Base-by-base conservation (phyloP, 2,797 vertebrate species). In the Pelobates cultripes region DNA sequence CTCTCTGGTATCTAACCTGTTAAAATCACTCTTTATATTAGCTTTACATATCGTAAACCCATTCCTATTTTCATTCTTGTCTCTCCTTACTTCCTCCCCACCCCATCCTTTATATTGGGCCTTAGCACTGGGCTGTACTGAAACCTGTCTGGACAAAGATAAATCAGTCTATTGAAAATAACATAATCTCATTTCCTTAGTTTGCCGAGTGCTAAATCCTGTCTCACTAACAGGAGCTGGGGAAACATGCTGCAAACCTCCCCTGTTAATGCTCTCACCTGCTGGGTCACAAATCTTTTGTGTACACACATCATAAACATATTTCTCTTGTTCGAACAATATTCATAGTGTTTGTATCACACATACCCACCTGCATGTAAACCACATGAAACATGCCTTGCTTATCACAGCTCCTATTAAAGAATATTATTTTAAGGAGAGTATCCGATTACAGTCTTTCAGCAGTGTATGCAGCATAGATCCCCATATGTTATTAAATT, bases 171-270 rank as follows among this genome's bases (percentile, higher is more conserved):
- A 73, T 43, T 73, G 63, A 68, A 77, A 78, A 73, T 68, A 68
- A 80, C 14, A 45, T 78, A 64, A 78, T 78, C 12, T 73, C 67
- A 42, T 77, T 82, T 82, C 80, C 81, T 78, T 75, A 44, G 70
- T 69, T 60, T 73, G 70, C 60, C 61, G 47, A 82, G 75, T 73
- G 40, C 13, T 68, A 73, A 60, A 78, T 83, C 81, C 76, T 78
- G 70, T 74, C 70, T 70, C 70, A 43, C 75, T n/a, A 74, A 60
- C 57, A 69, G 15, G n/a, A 3, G 12, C 70, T 68, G 43, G 6
- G n/a, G 40, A 14, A 43, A 3, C 57, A 64, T 78, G 28, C 40
- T 43, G 74, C 12, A 43, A 76, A 45, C 3, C 74, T 77, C n/a
- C 10, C n/a, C 66, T 81, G 8, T 3, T 55, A 42, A 13, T 70